Evolutionary conservation across 2,888 invertebrate species (phyloP).

Genomic region (Lasioglossum zephyrum): DNA sequence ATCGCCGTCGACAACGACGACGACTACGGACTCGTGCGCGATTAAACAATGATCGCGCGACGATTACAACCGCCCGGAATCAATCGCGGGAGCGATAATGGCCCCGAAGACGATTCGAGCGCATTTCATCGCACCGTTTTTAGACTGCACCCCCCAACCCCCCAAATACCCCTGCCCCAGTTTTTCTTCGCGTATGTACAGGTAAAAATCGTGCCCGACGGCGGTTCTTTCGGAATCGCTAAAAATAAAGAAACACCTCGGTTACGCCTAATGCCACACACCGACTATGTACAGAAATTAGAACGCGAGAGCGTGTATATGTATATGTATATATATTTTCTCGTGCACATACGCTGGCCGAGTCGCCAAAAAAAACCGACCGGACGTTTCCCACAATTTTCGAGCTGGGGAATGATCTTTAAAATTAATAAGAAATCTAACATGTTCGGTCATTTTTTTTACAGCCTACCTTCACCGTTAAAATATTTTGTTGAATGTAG

Average conservation of each 20-base stretch:
- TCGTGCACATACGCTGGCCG: background rate
- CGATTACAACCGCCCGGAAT: constrained; percentile 48
- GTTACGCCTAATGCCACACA: constrained; percentile 71
- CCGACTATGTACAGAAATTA: constrained; percentile 77
- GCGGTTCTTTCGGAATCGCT: constrained; percentile 53
- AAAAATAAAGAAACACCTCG: constrained; percentile 66
- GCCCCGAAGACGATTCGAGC: constrained; percentile 53
- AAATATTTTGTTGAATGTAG: background rate
- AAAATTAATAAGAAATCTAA: background rate
- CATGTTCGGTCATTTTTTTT: background rate
- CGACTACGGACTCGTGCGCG: constrained; percentile 7
- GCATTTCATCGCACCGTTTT: constrained; percentile 63
- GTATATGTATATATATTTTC: background rate
- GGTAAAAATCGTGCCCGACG: constrained; percentile 56
- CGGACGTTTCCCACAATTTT: background rate
- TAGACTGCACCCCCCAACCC: background rate
- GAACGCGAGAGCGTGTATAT: constrained; percentile 55
- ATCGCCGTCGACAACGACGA: constrained; percentile 28
- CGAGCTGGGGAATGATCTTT: background rate
- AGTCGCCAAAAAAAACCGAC: background rate
- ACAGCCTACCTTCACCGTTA: background rate
- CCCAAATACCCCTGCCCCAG: too few species aligned
- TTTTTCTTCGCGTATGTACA: constrained; percentile 62
- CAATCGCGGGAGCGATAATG: constrained; percentile 39
- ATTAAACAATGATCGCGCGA: constrained; percentile 32